Conservation (phyloP, 2,888 invertebrate genomes). For the Endotricha flammealis region DNA sequence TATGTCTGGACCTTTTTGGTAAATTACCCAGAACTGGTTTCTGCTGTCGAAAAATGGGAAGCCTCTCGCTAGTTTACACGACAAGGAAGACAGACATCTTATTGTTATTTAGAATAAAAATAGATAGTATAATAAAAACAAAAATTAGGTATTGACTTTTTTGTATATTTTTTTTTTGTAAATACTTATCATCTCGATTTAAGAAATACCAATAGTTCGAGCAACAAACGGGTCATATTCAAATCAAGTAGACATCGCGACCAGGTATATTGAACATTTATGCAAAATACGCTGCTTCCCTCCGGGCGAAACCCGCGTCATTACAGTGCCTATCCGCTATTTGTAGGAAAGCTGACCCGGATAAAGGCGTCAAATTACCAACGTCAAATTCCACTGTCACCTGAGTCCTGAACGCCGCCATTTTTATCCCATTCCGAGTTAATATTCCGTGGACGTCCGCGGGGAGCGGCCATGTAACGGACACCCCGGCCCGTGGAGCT, state of each 20-base stretch:
- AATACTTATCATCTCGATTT: too few relatives aligned
- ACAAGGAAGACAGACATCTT: too few relatives aligned
- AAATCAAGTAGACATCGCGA: background rate
- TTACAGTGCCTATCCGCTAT: constrained; percentile 45
- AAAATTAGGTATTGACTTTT: too few relatives aligned
- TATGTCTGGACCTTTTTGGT: too few relatives aligned
- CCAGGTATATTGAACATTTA: constrained; percentile 25
- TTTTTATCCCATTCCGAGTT: constrained; percentile 68
- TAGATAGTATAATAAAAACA: too few relatives aligned
- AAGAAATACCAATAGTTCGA: too few relatives aligned
- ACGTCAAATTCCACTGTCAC: constrained; percentile 66
- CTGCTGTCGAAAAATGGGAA: too few relatives aligned
- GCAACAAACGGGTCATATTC: background rate
- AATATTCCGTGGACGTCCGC: constrained; percentile 65
- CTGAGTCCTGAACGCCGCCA: constrained; percentile 59
- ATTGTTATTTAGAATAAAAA: too few relatives aligned
- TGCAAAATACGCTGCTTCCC: constrained; percentile 46
- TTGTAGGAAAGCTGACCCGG: constrained; percentile 59
- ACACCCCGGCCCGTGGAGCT: constrained; percentile 50
- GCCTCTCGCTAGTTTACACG: too few relatives aligned
- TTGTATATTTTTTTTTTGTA: too few relatives aligned
- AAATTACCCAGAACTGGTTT: too few relatives aligned
- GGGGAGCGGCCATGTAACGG: constrained; percentile 55
- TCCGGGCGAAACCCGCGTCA: constrained; percentile 23
- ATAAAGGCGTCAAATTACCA: constrained; percentile 70